Evolutionary conservation across 2,113 vertebrate species (phyloP), one percentile per base, ranked within the genome.

Genomic region (Salvelinus alpinus): DNA sequence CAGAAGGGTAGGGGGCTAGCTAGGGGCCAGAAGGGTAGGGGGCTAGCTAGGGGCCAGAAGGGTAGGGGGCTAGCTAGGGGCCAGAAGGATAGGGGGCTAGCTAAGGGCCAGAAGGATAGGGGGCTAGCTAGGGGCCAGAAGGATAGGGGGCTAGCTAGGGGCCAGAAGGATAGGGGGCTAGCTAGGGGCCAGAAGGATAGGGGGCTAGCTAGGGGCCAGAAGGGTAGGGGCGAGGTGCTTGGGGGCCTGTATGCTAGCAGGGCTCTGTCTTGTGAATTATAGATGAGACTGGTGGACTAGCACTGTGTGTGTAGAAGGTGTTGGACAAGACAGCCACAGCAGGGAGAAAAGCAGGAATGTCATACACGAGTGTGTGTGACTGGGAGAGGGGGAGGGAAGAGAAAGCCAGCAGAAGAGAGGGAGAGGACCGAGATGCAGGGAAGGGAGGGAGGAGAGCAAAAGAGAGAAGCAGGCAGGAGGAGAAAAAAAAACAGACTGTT

Each of bases 281-380:
- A 87, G 77, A 87, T 80, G 80, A 67, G 57, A 5, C 5, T 34
- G 31, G 7, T 6, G 4, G 25, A 11, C 12, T 29, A 27, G 4
- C 12, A 25, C 2, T 38, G 31, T 38, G 29, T 68, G 64, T 68
- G 64, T 66, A 81, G 72, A 83, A 62, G 66, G 64, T 75, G 75
- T 79, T 82, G 54, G 86, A 67, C 68, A 60, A 27, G 57, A 72
- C n/a, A 78, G 67, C 71, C 78, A 85, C 74, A 83, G 75, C 72
- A 77, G 60, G 67, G 34, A 80, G 64, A 64, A 81, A 81, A 71
- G 68, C 13, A 74, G 60, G 80, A 78, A 79, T 74, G 57, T 29
- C 66, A 79, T 77, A 24, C 6, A 51, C 71, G 74, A 70, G 20
- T 77, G 47, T 73, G 66, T 60, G 34, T 29, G 64, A 14, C 16